Percentiles rank a stretch among this genome's conserved stretches.
These are phyloP conservation scores for Chaenogobius annularis DNA, from an alignment of 2,113 vertebrate species.

Conservation along the genomic window DNA sequence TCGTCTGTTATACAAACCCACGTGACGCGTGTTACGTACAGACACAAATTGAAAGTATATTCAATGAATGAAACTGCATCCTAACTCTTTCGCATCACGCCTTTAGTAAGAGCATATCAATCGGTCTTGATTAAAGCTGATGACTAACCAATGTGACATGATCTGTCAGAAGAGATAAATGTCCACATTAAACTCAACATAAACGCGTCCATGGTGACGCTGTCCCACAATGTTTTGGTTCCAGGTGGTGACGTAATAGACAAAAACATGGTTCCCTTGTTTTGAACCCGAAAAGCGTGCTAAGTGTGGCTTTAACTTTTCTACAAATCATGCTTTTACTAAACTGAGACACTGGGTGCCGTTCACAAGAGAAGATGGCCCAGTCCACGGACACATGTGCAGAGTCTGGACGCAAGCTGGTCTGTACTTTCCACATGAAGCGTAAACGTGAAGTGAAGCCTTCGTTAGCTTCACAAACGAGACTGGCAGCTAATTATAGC, in stretches of 20 bases:
- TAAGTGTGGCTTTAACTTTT: constrained; percentile 79
- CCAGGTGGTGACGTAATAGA: constrained; percentile 84
- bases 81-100: not conserved
- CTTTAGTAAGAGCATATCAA: no score
- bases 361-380: constrained; percentile 78
- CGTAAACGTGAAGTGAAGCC: constrained; percentile 17
- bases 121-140: not conserved
- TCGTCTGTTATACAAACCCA: not conserved
- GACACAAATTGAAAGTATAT: not conserved
- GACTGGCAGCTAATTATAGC: constrained; percentile 69
- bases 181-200: constrained; percentile 10
- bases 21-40: constrained; percentile 7
- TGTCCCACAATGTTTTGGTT: constrained; percentile 86
- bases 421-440: constrained; percentile 77
- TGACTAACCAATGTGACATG: no score
- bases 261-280: constrained; percentile 89
- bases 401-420: constrained; percentile 93
- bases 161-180: not conserved
- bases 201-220: constrained; percentile 62
- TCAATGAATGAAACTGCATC: constrained; percentile 24
- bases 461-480: constrained; percentile 54
- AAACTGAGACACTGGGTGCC: constrained; percentile 77
- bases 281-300: constrained; percentile 82
- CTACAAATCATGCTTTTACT: constrained; percentile 46
- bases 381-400: constrained; percentile 86